A percentile compares a stretch with the other conserved stretches of the same genome.
Evolutionary conservation across 2,888 invertebrate species (phyloP).

Genomic region (Heliconius charithonia): DNA sequence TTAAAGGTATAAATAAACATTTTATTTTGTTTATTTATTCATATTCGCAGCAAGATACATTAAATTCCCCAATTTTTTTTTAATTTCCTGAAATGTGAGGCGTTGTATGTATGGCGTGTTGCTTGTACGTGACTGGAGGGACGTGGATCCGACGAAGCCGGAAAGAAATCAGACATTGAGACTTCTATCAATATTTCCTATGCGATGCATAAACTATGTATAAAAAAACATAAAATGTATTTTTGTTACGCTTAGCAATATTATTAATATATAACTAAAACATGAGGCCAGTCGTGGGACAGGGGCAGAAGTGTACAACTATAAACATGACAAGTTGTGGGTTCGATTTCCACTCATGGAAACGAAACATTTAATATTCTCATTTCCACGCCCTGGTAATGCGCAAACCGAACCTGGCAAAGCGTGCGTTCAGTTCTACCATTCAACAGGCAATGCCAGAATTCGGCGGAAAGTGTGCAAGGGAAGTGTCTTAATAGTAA

Average conservation of each 20-base stretch:
- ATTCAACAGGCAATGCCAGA: not conserved
- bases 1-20: too few relatives aligned
- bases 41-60: not conserved
- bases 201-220: not conserved
- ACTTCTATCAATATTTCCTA: constrained; percentile 9
- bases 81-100: constrained; percentile 11
- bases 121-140: constrained; percentile 15
- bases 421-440: too few relatives aligned
- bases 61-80: not conserved
- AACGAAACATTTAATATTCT: too few relatives aligned
- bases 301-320: too few relatives aligned
- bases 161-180: constrained; percentile 11
- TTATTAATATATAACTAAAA: too few relatives aligned
- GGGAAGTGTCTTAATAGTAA: too few relatives aligned
- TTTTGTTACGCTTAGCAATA: not conserved
- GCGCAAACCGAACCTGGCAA: too few relatives aligned
- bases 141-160: constrained; percentile 18
- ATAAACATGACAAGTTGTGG: too few relatives aligned
- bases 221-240: not conserved
- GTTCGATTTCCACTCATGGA: too few relatives aligned
- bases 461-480: not conserved
- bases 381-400: too few relatives aligned
- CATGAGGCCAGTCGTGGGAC: too few relatives aligned
- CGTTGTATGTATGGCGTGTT: constrained; percentile 9
- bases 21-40: too few relatives aligned